These are phyloP conservation scores for Buphagus erythrorhynchus DNA, from an alignment of 2,797 vertebrate species.

Conservation along the genomic window DNA sequence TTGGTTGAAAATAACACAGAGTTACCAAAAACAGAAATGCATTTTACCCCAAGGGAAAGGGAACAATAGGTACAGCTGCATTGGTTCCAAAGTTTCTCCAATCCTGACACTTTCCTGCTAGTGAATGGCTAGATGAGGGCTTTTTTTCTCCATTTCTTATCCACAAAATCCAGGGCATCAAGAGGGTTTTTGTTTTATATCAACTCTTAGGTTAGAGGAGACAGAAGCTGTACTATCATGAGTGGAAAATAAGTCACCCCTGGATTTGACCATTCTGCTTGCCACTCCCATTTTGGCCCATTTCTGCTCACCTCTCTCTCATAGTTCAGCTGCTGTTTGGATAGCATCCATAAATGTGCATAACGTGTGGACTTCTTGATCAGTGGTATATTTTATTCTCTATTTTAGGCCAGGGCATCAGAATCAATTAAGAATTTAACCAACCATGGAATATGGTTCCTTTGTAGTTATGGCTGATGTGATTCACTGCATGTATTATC, in stretches of 20 bases:
- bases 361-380: background rate
- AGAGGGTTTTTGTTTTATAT: background rate
- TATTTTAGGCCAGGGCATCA: background rate
- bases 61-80: background rate
- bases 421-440: constrained; percentile 15
- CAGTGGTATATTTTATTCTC: background rate
- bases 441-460: background rate
- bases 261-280: background rate
- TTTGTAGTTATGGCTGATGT: background rate
- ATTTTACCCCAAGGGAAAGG: background rate
- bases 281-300: background rate
- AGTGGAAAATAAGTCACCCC: background rate
- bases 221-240: background rate
- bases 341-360: background rate
- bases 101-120: background rate
- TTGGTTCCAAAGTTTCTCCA: background rate
- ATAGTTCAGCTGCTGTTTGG: background rate
- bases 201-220: background rate
- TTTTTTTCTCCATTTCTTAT: background rate
- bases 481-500: background rate
- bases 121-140: background rate
- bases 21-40: background rate
- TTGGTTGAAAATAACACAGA: background rate
- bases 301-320: background rate
- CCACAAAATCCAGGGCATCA: background rate